phyloP scores from a whole-genome alignment of 1,140 invertebrate species.

The Ceratosolen fusciceps region DNA sequence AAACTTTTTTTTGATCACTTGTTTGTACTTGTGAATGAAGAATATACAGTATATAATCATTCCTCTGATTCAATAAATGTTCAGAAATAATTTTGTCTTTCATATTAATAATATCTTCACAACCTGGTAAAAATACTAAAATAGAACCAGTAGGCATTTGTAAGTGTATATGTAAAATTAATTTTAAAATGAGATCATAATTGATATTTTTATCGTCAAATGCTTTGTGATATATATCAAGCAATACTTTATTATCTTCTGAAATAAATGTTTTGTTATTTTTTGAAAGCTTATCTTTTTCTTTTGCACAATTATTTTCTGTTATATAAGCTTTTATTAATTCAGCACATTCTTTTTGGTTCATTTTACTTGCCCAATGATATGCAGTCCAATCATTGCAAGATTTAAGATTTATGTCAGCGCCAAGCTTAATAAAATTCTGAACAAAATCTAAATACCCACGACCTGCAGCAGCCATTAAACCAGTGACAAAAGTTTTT shows the following conservation, averaged over 20 bases:
- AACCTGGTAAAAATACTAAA: conserved; percentile 93
- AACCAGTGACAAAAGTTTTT: conserved; percentile 78
- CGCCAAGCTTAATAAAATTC: conserved; percentile 80
- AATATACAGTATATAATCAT: conserved; percentile 76
- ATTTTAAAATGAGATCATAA: conserved; percentile 77
- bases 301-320: conserved; percentile 61
- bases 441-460: conserved; percentile 78
- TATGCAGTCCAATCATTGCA: conserved; percentile 81
- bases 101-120: conserved; percentile 89
- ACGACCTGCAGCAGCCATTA: conserved; percentile 83
- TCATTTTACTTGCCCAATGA: conserved; percentile 79
- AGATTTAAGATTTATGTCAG: conserved; percentile 78
- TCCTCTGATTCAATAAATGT: conserved; percentile 73
- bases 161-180: conserved; percentile 78
- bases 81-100: conserved; percentile 78
- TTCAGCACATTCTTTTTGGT: conserved; percentile 74
- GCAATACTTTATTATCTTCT: conserved; percentile 75
- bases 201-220: conserved; percentile 77
- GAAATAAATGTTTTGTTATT: conserved; percentile 70
- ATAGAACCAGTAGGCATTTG: conserved; percentile 80
- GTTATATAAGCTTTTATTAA: conserved; percentile 70
- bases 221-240: conserved; percentile 75
- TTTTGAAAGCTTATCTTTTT: conserved; percentile 64
- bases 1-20: conserved; percentile 84
- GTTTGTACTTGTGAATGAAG: conserved; percentile 89